phyloP scores from a whole-genome alignment of 1,140 invertebrate genomes.

The Halesus radiatus region DNA sequence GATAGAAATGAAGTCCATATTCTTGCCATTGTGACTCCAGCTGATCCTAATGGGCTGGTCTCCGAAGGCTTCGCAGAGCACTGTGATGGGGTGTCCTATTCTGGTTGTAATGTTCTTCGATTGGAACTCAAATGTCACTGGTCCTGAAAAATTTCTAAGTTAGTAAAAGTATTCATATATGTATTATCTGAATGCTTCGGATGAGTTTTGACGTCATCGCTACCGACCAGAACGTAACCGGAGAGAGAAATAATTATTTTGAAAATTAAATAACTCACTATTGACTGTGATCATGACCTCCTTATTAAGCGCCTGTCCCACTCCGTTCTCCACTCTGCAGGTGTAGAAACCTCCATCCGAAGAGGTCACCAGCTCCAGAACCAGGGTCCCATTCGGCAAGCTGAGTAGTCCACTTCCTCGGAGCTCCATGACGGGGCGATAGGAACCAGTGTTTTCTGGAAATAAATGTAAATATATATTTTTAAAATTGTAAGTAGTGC shows the following conservation, averaged over 20 bases:
- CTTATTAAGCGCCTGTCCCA: slow-evolving; percentile 84
- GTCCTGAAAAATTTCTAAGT: slow-evolving; percentile 72
- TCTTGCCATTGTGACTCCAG: slow-evolving; percentile 80
- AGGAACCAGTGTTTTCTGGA: slow-evolving; percentile 65
- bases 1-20: slow-evolving; percentile 74
- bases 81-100: slow-evolving; percentile 76
- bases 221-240: too few species aligned
- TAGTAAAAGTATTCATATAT: too few species aligned
- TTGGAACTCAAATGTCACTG: slow-evolving; percentile 81
- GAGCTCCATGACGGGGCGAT: slow-evolving; percentile 71
- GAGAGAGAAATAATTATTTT: too few species aligned
- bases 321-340: slow-evolving; percentile 88
- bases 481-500: too few species aligned
- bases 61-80: slow-evolving; percentile 88
- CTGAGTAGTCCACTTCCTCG: slow-evolving; percentile 73
- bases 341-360: slow-evolving; percentile 87
- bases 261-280: slow-evolving; percentile 78
- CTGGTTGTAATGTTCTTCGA: slow-evolving; percentile 79
- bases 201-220: too few species aligned
- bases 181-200: too few species aligned
- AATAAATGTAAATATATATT: too few species aligned
- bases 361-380: slow-evolving; percentile 78
- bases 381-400: slow-evolving; percentile 77
- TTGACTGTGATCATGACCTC: slow-evolving; percentile 85
- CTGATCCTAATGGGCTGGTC: slow-evolving; percentile 87